Conservation (phyloP, 2,113 vertebrate genomes). For the Pedionomus torquatus region DNA sequence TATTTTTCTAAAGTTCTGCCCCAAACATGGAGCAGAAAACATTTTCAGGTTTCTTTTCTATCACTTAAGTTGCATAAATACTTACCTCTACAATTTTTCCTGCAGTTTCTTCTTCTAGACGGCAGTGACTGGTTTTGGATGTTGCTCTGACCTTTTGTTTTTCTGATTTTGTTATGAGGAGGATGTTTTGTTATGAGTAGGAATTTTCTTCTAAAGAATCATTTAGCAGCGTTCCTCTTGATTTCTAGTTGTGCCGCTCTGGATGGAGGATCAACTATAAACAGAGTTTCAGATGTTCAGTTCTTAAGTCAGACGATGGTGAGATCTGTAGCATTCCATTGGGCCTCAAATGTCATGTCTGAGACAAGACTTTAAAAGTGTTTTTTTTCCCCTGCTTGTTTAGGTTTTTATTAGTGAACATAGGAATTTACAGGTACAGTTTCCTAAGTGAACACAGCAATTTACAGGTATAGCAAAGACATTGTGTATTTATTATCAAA, state of each 20-base stretch:
- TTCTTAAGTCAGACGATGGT: not conserved
- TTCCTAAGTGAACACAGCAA: not conserved
- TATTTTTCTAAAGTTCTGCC: not conserved
- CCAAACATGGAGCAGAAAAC: not conserved
- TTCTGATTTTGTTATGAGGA: not conserved
- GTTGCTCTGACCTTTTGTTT: not conserved
- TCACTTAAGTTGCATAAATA: not conserved
- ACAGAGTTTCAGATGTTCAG: not conserved
- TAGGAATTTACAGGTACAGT: not conserved
- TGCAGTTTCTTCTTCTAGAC: not conserved
- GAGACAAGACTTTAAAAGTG: not conserved
- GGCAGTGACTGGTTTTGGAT: not conserved
- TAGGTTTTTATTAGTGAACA: not conserved
- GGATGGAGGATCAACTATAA: not conserved
- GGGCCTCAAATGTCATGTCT: not conserved
- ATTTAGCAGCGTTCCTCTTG: not conserved
- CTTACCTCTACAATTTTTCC: not conserved
- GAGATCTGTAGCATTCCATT: not conserved
- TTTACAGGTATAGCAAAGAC: not conserved
- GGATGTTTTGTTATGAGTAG: not conserved
- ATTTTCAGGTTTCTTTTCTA: not conserved
- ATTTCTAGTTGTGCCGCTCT: not conserved
- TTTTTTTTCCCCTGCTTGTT: not conserved
- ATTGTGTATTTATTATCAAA: not conserved
- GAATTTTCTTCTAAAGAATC: not conserved